Evolutionary conservation across 2,888 invertebrate species (phyloP).

Genomic region (Scaptomyza polygonia): DNA sequence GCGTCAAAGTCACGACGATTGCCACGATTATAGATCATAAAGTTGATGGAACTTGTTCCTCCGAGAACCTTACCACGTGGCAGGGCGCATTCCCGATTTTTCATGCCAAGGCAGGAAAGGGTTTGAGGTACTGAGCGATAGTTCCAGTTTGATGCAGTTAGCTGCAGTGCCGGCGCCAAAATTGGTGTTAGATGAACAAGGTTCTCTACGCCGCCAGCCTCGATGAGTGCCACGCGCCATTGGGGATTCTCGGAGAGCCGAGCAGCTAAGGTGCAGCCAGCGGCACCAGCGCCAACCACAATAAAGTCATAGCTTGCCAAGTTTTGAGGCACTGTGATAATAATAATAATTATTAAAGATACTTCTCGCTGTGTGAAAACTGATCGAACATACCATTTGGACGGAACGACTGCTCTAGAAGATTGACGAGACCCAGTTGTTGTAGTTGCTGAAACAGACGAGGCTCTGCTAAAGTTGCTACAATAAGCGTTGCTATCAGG

Average conservation of each 20-base stretch:
- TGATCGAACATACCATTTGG: conserved; percentile 56
- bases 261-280: conserved; percentile 86
- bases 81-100: conserved; percentile 82
- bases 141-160: conserved; percentile 88
- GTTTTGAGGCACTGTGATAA: conserved; percentile 52
- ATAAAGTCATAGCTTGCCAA: conserved; percentile 91
- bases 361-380: neutral
- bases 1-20: conserved; percentile 89
- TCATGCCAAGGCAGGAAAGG: conserved; percentile 86
- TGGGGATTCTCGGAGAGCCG: conserved; percentile 83
- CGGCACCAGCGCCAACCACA: conserved; percentile 93
- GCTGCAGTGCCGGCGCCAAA: conserved; percentile 77
- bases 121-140: conserved; percentile 88
- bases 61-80: conserved; percentile 87
- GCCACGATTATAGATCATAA: conserved; percentile 91
- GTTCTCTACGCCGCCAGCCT: conserved; percentile 85
- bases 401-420: conserved; percentile 47
- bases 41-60: conserved; percentile 87
- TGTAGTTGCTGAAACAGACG: conserved; percentile 52
- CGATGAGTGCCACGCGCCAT: conserved; percentile 85
- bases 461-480: conserved; percentile 3
- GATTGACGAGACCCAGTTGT: conserved; percentile 56
- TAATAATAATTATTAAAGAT: neutral
- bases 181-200: conserved; percentile 79
- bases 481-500: conserved; percentile 34